These are phyloP conservation scores for Willowsia nigromaculata DNA, from an alignment of 2,888 invertebrate genomes.

Conservation along the genomic window DNA sequence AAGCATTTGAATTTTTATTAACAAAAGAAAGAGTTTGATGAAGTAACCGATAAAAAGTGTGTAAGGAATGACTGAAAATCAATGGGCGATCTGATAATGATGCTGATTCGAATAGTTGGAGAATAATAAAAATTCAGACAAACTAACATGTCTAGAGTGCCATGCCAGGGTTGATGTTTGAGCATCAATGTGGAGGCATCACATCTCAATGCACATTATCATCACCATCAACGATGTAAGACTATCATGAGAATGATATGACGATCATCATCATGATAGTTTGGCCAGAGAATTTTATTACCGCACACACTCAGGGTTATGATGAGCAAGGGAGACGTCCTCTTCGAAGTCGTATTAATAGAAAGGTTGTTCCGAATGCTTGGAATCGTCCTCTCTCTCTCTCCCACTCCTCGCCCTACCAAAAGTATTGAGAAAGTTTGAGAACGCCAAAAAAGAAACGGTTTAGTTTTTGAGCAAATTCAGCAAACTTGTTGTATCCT, in stretches of 20 bases:
- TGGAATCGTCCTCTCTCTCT: neutral
- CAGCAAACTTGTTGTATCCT: conserved; percentile 35
- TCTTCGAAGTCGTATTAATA: neutral
- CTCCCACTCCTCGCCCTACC: neutral
- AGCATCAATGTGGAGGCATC: conserved; percentile 40
- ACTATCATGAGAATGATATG: conserved; percentile 34
- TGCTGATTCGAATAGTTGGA: neutral
- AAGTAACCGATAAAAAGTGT: conserved; percentile 11
- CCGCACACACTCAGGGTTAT: conserved; percentile 36
- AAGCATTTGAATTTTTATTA: neutral
- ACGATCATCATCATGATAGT: conserved; percentile 58
- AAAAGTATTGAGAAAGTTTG: neutral
- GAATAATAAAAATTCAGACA: neutral
- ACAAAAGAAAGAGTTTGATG: neutral
- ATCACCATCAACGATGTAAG: conserved; percentile 48
- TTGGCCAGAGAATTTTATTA: conserved; percentile 53
- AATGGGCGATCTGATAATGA: conserved; percentile 11
- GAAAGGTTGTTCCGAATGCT: neutral
- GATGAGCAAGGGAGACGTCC: conserved; percentile 61
- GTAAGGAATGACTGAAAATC: neutral
- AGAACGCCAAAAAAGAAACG: neutral
- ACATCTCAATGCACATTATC: conserved; percentile 49
- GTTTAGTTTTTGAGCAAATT: conserved; percentile 37
- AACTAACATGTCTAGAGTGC: conserved; percentile 6
- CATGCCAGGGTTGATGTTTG: neutral